Evolutionary conservation across 2,797 vertebrate species (phyloP).

Genomic region (Myotis vivesi): DNA sequence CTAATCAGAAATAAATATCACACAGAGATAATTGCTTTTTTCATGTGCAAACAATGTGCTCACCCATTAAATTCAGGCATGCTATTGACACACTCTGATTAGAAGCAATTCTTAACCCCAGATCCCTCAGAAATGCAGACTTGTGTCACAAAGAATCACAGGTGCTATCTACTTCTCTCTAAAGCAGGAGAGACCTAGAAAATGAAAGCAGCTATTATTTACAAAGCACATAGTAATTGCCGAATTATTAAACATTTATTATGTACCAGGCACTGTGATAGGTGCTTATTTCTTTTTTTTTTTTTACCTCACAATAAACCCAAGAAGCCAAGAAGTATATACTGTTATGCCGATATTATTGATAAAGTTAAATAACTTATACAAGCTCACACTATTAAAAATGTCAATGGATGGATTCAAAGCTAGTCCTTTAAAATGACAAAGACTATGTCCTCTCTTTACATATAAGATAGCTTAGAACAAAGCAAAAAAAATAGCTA

Average conservation of each 20-base stretch:
- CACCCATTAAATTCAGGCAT: constrained; percentile 13
- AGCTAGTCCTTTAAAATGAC: neutral
- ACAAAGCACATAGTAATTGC: neutral
- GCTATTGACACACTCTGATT: neutral
- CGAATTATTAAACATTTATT: neutral
- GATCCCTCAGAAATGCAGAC: neutral
- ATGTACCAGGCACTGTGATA: neutral
- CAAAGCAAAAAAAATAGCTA: neutral
- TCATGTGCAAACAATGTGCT: constrained; percentile 5
- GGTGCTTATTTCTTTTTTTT: neutral
- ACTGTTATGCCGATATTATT: neutral
- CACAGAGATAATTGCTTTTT: neutral
- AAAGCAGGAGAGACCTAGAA: neutral
- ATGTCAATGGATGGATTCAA: neutral
- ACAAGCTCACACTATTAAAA: neutral
- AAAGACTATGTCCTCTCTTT: neutral
- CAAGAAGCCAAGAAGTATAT: neutral
- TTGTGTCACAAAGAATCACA: neutral
- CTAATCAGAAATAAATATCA: constrained; percentile 60
- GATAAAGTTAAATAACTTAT: neutral
- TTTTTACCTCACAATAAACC: neutral
- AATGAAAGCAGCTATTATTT: neutral
- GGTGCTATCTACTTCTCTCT: neutral
- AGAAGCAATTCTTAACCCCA: neutral
- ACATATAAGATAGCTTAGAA: neutral